Conservation (phyloP, 2,113 vertebrate species). For the Physeter macrocephalus region DNA sequence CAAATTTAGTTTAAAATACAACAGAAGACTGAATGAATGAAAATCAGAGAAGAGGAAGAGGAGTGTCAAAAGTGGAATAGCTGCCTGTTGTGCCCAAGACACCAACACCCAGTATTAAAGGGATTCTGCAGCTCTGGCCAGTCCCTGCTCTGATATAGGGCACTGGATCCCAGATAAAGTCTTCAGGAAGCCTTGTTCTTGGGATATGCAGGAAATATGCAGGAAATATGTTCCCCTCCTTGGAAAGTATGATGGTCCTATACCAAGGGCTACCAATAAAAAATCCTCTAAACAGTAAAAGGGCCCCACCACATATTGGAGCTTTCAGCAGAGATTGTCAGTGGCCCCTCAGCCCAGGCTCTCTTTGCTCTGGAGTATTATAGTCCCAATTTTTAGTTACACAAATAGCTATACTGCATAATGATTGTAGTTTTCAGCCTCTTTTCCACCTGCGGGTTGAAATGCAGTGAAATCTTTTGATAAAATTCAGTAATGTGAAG, state of each 20-base stretch:
- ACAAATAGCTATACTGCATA: neutral
- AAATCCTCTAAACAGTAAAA: neutral
- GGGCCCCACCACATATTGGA: neutral
- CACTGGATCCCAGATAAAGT: neutral
- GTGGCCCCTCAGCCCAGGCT: too few species aligned
- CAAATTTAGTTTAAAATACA: neutral
- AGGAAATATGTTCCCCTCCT: neutral
- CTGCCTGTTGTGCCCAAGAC: neutral
- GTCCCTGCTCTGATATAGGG: neutral
- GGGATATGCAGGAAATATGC: neutral
- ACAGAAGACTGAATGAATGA: neutral
- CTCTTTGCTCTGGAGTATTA: neutral
- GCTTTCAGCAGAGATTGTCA: neutral
- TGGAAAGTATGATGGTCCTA: neutral
- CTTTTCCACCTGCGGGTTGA: neutral
- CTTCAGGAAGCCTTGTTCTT: neutral
- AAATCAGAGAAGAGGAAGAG: neutral
- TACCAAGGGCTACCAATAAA: neutral
- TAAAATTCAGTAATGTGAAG: neutral
- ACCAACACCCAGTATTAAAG: neutral
- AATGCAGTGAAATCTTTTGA: neutral
- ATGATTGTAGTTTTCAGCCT: neutral
- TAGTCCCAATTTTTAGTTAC: neutral
- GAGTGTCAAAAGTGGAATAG: neutral
- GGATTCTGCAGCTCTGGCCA: neutral